A percentile compares a stretch with the other conserved stretches of the same genome.
Conservation (phyloP, 2,888 invertebrate genomes). For the Agrochola lychnidis region DNA sequence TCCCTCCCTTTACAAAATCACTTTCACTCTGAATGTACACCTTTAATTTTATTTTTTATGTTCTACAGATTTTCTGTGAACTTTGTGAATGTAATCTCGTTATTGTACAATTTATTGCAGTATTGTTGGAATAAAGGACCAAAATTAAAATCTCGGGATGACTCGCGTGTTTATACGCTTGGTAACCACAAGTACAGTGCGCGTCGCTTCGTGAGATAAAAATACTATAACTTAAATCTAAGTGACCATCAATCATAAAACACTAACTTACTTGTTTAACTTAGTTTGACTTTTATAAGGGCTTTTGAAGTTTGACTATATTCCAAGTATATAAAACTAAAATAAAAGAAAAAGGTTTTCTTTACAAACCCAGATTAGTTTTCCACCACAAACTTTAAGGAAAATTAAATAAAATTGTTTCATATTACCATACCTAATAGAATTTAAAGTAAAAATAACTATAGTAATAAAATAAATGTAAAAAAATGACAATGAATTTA, state of each 20-base stretch:
- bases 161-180: too few relatives aligned
- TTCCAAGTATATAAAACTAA: constrained; percentile 2
- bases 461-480: too few relatives aligned
- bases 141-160: too few relatives aligned
- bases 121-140: not conserved
- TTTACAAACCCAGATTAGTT: not conserved
- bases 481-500: not conserved
- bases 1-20: constrained; percentile 81
- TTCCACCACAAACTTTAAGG: not conserved
- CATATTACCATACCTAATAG: too few relatives aligned
- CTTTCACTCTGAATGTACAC: constrained; percentile 83
- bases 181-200: too few relatives aligned
- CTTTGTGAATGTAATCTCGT: constrained; percentile 45
- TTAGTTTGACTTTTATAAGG: constrained; percentile 5
- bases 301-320: not conserved
- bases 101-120: constrained; percentile 38
- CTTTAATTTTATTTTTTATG: constrained; percentile 70
- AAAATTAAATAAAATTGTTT: not conserved
- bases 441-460: not conserved
- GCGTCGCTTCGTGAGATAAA: too few relatives aligned
- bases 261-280: not conserved
- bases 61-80: constrained; percentile 50
- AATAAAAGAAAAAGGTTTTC: constrained; percentile 14
- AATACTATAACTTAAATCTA: not conserved
- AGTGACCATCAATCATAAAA: constrained; percentile 35